Evolutionary conservation across 1,140 invertebrate genomes (phyloP).

Genomic region (Zaprionus taronus): DNA sequence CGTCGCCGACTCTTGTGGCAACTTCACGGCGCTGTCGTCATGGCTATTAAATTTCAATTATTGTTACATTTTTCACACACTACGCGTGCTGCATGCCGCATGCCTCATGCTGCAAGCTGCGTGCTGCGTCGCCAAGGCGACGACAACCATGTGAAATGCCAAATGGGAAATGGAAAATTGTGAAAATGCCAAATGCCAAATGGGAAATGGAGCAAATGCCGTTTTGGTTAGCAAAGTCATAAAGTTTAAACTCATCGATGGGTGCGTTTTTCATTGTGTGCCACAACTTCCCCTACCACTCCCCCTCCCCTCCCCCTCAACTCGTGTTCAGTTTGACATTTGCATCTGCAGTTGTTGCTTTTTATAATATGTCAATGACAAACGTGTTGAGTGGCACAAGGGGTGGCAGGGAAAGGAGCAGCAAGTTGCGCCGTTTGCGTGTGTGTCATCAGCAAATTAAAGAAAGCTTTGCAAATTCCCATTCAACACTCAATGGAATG

Average conservation of each 20-base stretch:
- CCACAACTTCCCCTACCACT: background rate
- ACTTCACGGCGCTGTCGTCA: conserved; percentile 64
- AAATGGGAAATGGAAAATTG: conserved; percentile 57
- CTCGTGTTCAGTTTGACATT: conserved; percentile 37
- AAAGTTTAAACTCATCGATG: conserved; percentile 47
- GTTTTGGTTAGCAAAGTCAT: conserved; percentile 36
- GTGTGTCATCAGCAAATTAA: background rate
- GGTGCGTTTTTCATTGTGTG: background rate
- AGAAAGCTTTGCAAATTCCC: conserved; percentile 29
- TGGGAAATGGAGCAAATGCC: conserved; percentile 56
- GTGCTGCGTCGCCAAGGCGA: conserved; percentile 14
- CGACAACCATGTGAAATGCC: conserved; percentile 44
- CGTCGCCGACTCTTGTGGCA: conserved; percentile 53
- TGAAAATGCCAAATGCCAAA: conserved; percentile 56
- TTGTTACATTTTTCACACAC: conserved; percentile 81
- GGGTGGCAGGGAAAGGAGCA: background rate
- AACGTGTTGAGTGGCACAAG: background rate
- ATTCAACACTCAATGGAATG: background rate
- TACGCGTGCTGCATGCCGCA: conserved; percentile 29
- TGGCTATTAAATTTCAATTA: conserved; percentile 82
- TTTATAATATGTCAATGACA: background rate
- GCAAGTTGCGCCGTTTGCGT: background rate
- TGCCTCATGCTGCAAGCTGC: background rate
- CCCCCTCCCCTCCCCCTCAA: no score
- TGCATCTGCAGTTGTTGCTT: conserved; percentile 19